phyloP scores from a whole-genome alignment of 2,797 vertebrate genomes.

The Danio choprae region DNA sequence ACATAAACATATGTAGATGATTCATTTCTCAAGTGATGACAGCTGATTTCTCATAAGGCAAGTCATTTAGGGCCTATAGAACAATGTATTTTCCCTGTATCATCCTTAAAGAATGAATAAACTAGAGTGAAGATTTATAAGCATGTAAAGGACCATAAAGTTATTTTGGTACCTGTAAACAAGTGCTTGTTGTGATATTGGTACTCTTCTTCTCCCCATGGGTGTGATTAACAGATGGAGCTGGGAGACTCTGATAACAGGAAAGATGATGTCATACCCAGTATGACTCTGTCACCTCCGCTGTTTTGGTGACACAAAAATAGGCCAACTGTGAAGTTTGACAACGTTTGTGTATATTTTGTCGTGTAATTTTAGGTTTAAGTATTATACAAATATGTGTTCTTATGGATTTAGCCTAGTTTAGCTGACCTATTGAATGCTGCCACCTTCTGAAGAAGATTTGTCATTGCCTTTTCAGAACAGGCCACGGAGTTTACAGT shows the following conservation, averaged over 20 bases:
- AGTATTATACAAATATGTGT: not conserved
- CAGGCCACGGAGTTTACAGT: not conserved
- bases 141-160: not conserved
- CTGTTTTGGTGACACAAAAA: constrained; percentile 19
- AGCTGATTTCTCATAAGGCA: not conserved
- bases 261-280: constrained; percentile 51
- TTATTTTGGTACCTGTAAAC: constrained; percentile 4
- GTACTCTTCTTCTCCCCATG: constrained; percentile 37
- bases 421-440: constrained; percentile 11
- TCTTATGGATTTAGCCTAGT: not conserved
- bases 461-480: not conserved
- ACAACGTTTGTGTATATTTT: not conserved
- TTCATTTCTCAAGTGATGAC: not conserved
- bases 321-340: constrained; percentile 2
- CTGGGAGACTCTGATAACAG: constrained; percentile 22
- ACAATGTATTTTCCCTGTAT: not conserved
- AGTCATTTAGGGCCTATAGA: not conserved
- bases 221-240: constrained; percentile 51
- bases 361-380: not conserved
- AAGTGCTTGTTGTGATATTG: not conserved
- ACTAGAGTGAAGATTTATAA: not conserved
- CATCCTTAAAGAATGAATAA: not conserved
- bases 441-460: constrained; percentile 21
- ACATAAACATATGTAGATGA: no score
- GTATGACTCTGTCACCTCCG: not conserved